Base-by-base conservation (phyloP, 2,797 vertebrate species). In the Melanotaenia maccullochi region DNA sequence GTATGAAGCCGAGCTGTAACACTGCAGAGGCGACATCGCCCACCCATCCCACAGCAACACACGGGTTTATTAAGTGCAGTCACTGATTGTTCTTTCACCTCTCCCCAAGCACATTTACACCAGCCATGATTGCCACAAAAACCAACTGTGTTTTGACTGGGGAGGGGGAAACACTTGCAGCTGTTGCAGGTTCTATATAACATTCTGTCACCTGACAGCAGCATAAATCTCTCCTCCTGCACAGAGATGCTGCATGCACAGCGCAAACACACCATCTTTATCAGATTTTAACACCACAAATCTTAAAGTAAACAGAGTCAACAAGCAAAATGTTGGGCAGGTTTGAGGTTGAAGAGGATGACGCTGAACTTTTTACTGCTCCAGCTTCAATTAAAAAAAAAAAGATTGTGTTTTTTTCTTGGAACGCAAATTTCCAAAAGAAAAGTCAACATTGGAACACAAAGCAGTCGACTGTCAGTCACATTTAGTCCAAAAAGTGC, bases 121-220 rank as follows among this genome's bases (percentile, higher is more conserved):
- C 72, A 9, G 16, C 4, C 54, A 51, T 30, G 25, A 69, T 14
- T 4, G 33, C 33, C 9, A 9, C n/a, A 2, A 12, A 11, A 56
- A 38, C 16, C 20, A 49, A 18, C 55, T n/a, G 11, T 11, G 64
- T 60, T 62, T 36, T 9, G 30, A 35, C 65, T 58, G 4, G 1
- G 47, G 25, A 28, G 32, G n/a, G 28, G 36, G 36, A 13, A 38
- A 47, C 4, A 62, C 55, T 42, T 52, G 63, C 79, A 89, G 79
- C 83, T 80, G 76, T 0, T 68, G 38, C 77, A 76, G 68, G 58
- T 59, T 71, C 58, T 56, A 49, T 44, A 2, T 0, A 13, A 22
- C 35, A 64, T 12, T 52, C 22, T 38, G 66, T 81, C 88, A 81
- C 36, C 74, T 76, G 76, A 56, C 63, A 65, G 61, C 24, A 5